Evolutionary conservation across 2,888 invertebrate species (phyloP).

Genomic region (Synergus japonicus): DNA sequence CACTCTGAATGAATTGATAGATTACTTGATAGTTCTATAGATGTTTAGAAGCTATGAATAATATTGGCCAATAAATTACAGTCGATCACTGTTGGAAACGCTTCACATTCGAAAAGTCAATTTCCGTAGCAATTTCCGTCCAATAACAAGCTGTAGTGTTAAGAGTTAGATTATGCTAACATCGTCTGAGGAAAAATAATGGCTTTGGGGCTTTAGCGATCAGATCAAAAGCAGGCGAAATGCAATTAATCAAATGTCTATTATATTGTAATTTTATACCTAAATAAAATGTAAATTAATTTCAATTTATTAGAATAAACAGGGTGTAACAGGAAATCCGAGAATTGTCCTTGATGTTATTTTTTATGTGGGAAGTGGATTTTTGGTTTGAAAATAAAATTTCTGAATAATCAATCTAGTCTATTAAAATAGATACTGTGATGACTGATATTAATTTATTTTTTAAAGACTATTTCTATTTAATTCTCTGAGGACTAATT

Average conservation of each 20-base stretch:
- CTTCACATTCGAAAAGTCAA: constrained; percentile 18
- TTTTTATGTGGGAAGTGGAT: no score
- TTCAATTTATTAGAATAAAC: no score
- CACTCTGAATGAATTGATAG: not conserved
- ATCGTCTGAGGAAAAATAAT: not conserved
- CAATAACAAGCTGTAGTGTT: constrained; percentile 8
- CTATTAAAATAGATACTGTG: no score
- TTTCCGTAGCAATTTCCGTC: constrained; percentile 34
- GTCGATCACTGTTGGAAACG: constrained; percentile 3
- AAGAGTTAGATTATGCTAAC: not conserved
- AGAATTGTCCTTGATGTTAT: no score
- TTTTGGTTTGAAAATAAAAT: no score
- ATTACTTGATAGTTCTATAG: not conserved
- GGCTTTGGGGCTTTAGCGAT: not conserved
- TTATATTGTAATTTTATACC: no score
- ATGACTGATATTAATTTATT: no score
- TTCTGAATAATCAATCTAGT: no score
- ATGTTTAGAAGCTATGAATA: not conserved
- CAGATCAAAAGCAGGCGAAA: not conserved
- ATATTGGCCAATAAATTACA: constrained; percentile 20
- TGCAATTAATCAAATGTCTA: not conserved
- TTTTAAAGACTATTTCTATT: no score
- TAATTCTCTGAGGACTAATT: not conserved
- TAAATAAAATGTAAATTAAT: no score
- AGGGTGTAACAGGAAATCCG: no score